A percentile compares a stretch with the other conserved stretches of the same genome.
Conservation (phyloP, 35 echinoderm and acorn worm species). For the Apostichopus californicus region DNA sequence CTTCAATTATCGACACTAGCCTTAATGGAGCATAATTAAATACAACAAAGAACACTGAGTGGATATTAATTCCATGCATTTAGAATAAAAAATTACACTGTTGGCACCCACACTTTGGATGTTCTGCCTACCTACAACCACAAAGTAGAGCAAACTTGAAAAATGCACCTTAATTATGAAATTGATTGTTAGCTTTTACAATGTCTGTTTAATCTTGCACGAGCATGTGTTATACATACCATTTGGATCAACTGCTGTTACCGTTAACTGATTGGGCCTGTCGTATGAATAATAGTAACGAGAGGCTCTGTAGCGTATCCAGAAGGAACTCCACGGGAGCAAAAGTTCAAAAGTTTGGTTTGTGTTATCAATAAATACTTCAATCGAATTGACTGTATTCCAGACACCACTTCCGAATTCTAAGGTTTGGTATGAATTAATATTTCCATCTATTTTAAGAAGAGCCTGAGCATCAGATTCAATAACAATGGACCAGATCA, state of each 20-base stretch:
- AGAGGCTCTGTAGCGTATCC: neutral
- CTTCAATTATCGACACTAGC: no score
- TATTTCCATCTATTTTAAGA: neutral
- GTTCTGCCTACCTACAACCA: no score
- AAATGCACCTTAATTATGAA: no score
- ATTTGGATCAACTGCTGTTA: neutral
- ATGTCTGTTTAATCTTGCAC: no score
- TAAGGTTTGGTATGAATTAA: neutral
- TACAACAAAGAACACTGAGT: no score
- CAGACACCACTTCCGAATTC: neutral
- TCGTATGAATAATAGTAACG: neutral
- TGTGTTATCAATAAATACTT: neutral
- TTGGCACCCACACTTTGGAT: no score
- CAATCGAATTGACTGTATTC: neutral
- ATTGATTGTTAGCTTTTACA: no score
- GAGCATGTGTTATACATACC: neutral
- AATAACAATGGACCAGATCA: constrained; percentile 3
- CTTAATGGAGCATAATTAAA: no score
- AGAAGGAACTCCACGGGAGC: neutral
- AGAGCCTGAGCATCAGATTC: neutral
- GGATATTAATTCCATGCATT: no score
- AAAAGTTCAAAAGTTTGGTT: neutral
- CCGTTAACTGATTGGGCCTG: neutral
- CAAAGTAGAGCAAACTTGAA: no score
- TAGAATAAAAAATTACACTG: no score